Base-by-base conservation (phyloP, 2,888 invertebrate genomes). In the Xestoiulus laeticollis region DNA sequence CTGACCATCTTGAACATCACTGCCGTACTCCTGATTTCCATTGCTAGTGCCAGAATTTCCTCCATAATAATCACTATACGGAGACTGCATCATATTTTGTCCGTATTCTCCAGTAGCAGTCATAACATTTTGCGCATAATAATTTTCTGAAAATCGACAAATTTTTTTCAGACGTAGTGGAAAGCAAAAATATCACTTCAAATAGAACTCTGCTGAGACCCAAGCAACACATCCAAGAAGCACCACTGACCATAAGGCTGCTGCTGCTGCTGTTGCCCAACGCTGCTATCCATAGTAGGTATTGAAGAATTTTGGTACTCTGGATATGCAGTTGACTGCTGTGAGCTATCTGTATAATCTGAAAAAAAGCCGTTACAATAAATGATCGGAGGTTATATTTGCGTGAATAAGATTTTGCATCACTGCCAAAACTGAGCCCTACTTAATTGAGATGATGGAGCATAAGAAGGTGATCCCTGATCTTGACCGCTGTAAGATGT, bases 121-220 rank as follows among this genome's bases (percentile, higher is more conserved):
- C n/a, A 26, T 33, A 16, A n/a, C 19, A 33, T 84, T 33, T 32
- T 84, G 38, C 19, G 33, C 19, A 32, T 84, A 84, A 84, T 84
- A 84, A n/a, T 33, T 38, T 10, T 84, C 84, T 84, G 84, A 8
- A 84, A 84, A 38, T 12, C 33, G 33, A 33, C 43, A 84, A 84
- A 84, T 32, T 32, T 16, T 16, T 6, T 48, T 48, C 48, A 48
- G 19, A 48, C 19, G 14, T n/a, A n/a, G n/a, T n/a, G n/a, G n/a
- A n/a, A 82, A 32, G 4, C 82, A 33, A n/a, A 82, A 82, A 5
- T 68, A 5, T 5, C 2, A n/a, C 26, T 26, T n/a, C n/a, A n/a
- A n/a, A n/a, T n/a, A n/a, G n/a, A n/a, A n/a, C n/a, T n/a, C n/a
- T n/a, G n/a, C n/a, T n/a, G n/a, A n/a, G n/a, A n/a, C n/a, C 33